phyloP scores from a whole-genome alignment of 2,113 vertebrate genomes.

The Pithys albifrons region DNA sequence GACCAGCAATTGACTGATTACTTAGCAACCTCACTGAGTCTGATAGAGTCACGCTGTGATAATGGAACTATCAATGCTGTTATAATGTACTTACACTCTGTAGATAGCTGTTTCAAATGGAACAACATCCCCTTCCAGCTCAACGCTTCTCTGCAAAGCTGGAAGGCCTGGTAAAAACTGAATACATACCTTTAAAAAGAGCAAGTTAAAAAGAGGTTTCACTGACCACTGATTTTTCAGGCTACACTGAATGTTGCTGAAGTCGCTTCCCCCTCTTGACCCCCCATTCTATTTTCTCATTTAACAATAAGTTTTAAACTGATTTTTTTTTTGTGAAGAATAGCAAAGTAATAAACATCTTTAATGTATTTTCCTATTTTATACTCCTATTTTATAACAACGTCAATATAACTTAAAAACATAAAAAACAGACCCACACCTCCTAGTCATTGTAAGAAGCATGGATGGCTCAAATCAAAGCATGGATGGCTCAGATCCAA shows the following conservation, averaged over 20 bases:
- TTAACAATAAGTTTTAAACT: neutral
- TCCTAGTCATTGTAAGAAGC: neutral
- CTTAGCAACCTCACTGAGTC: conserved; percentile 50
- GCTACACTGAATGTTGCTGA: neutral
- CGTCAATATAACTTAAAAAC: neutral
- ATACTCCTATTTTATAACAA: too few species aligned
- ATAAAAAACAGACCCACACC: accelerated
- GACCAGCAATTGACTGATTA: conserved; percentile 72
- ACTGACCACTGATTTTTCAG: neutral
- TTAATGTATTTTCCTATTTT: neutral
- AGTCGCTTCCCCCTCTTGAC: neutral
- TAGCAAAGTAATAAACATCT: neutral
- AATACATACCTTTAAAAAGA: conserved; percentile 9
- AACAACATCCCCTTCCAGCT: conserved; percentile 46
- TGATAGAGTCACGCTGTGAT: conserved; percentile 69
- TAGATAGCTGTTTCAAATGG: conserved; percentile 48
- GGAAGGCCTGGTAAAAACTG: conserved; percentile 31
- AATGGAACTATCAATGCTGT: conserved; percentile 71
- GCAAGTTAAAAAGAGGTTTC: conserved; percentile 24
- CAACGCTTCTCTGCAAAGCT: conserved; percentile 43
- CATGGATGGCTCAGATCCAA: neutral
- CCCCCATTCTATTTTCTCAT: neutral
- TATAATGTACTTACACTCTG: conserved; percentile 56
- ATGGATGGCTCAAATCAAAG: neutral
- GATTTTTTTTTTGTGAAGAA: neutral